Evolutionary conservation across 2,888 invertebrate genomes (phyloP).

Genomic region (Andrena fulva): DNA sequence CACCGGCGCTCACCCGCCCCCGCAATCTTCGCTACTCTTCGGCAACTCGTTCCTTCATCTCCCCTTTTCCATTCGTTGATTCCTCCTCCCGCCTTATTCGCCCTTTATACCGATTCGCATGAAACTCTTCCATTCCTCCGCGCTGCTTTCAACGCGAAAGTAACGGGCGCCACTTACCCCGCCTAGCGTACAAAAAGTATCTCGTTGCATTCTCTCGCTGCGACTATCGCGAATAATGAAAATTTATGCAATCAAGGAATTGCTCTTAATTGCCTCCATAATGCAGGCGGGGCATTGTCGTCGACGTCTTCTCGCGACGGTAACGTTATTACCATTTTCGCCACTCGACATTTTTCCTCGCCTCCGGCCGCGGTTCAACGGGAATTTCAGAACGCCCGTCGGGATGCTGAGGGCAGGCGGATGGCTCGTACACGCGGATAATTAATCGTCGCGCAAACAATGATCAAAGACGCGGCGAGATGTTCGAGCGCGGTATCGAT

Average conservation of each 20-base stretch:
- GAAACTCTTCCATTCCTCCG: background rate
- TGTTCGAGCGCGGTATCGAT: background rate
- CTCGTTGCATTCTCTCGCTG: background rate
- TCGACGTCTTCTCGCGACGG: background rate
- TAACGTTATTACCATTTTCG: background rate
- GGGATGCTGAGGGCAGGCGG: background rate
- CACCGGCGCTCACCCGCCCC: background rate
- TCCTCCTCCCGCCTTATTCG: background rate
- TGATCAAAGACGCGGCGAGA: conserved; percentile 4
- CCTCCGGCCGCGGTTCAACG: background rate
- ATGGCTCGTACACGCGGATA: conserved; percentile 26
- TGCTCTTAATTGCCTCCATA: conserved; percentile 20
- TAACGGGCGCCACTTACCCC: background rate
- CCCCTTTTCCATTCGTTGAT: background rate
- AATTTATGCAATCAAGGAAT: conserved; percentile 28
- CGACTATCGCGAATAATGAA: background rate
- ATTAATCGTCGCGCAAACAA: conserved; percentile 39
- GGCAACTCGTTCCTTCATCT: background rate
- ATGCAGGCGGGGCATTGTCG: background rate
- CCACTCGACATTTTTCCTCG: background rate
- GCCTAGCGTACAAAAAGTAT: background rate
- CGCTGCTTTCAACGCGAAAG: background rate
- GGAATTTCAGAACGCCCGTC: background rate
- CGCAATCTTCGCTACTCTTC: background rate
- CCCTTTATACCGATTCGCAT: background rate